Evolutionary conservation across 2,797 vertebrate genomes (phyloP), one percentile per base, ranked within the genome.

Genomic region (Manis javanica): DNA sequence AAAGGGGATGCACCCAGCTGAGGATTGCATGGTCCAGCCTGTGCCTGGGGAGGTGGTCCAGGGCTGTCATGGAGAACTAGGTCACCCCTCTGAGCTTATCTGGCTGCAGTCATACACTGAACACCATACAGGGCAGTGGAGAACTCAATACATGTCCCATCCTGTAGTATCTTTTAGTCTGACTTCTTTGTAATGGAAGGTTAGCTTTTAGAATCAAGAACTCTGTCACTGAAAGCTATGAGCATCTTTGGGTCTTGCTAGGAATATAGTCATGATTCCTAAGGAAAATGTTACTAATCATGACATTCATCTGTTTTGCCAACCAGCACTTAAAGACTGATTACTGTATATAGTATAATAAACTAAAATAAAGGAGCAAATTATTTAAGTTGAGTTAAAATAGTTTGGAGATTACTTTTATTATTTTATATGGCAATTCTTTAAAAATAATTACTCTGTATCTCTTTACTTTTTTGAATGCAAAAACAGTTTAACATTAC

Each of bases 361-460:
- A 86, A 89, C 37, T 77, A 29, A 95, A 89, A 83, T 64, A 64
- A 66, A 84, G 42, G 71, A 64, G 10, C 55, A 46, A 24, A 49
- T 34, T 10, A 55, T 86, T 72, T 71, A 90, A 83, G 66, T 74
- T 34, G 3, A 94, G 63, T 79, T 87, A 78, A 87, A 74, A 49
- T 89, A 68, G 42, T 78, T 85, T 69, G n/a, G 29, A 85, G n/a
- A 74, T 8, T 64, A n/a, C 53, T 79, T 88, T 84, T 61, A 42
- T 57, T n/a, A 29, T 71, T 94, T 94, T 78, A 59, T 84, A 3
- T 87, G 64, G 2, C 4, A 81, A 2, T 79, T 91, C 37, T 92
- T 95, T 49, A 68, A 91, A 95, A 91, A 69, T 87, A 46, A 46
- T 46, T 46, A 55, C 37, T 57, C 84, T 82, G 39, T 37, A 26